Evolutionary conservation across 1,140 invertebrate genomes (phyloP).

Genomic region (Neodiprion fabricii): DNA sequence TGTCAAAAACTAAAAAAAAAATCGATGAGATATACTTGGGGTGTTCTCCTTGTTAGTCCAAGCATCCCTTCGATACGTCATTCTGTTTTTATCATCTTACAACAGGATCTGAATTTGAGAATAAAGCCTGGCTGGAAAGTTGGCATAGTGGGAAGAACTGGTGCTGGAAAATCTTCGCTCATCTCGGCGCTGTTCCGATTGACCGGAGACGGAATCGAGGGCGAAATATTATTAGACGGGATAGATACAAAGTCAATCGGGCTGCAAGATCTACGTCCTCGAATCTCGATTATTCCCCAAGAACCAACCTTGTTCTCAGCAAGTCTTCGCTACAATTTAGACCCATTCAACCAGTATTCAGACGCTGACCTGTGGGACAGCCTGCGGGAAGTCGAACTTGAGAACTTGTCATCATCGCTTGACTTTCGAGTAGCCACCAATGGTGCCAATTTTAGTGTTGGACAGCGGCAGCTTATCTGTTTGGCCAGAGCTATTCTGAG

Average conservation of each 20-base stretch:
- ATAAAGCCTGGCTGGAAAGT: constrained; percentile 75
- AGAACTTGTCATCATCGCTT: constrained; percentile 61
- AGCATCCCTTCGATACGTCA: no score
- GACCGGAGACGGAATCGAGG: constrained; percentile 50
- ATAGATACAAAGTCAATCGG: constrained; percentile 69
- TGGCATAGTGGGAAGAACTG: constrained; percentile 76
- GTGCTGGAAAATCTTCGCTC: constrained; percentile 85
- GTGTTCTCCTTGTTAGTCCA: no score
- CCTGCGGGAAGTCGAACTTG: constrained; percentile 65
- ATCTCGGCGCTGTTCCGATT: constrained; percentile 77
- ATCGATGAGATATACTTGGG: no score
- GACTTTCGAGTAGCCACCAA: constrained; percentile 72
- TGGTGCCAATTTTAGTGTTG: constrained; percentile 84
- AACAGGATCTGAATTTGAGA: constrained; percentile 64
- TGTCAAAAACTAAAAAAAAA: no score
- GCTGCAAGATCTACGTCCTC: constrained; percentile 72
- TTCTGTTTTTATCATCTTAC: constrained; percentile 52
- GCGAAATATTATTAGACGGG: constrained; percentile 71
- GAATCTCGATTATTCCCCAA: constrained; percentile 87
- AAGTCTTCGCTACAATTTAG: constrained; percentile 82
- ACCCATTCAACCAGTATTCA: constrained; percentile 76
- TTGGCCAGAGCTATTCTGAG: constrained; percentile 80
- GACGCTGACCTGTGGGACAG: constrained; percentile 67
- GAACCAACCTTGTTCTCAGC: constrained; percentile 83
- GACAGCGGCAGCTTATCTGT: constrained; percentile 86